Evolutionary conservation across 2,888 invertebrate species (phyloP), one percentile per base, ranked within the genome.

Genomic region (Acanthosoma haemorrhoidale): DNA sequence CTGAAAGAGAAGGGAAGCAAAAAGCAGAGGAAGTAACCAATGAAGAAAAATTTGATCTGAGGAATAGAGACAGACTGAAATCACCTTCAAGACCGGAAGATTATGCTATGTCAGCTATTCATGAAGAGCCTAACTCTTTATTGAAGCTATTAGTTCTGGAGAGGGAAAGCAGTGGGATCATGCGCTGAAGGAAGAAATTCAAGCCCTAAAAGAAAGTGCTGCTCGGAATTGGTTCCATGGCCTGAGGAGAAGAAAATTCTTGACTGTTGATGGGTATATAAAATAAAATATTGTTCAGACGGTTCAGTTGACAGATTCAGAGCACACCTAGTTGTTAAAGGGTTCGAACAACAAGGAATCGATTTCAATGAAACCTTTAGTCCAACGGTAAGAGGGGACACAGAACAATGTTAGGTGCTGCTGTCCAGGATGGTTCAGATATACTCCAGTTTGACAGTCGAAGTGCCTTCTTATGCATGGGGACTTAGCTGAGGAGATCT

Each of bases 391-490:
- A 9, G 58, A 59, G 25, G 58, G 58, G 58, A 59, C 31, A 59
- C 58, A n/a, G 32, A 31, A n/a, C 31, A 25, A 15, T 59, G 31
- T 29, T 78, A 5, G 73, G 75, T 41, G 70, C 76, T 2, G 76
- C 76, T 32, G 76, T 75, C 29, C 39, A 61, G 31, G 74, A 76
- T 18, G 41, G 61, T 6, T 68, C 77, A 68, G 5, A 72, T 2
- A 18, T 77, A 2, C 15, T 68, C 9, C 77, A 77, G 68, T 77
- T 79, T 66, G 76, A 78, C 68, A 73, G 77, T 3, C 76, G 75
- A 70, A 78, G 77, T 34, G 78, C 77, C 0, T 78, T 78, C 70
- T 68, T 78, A 6, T 72, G n/a, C n/a, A 78, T 70, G 77, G 77
- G 4, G 72, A 76, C 4, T 68, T 79, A 4, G 73, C 76, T 11